Percentiles rank a stretch among this genome's conserved stretches.
Evolutionary conservation across 2,113 vertebrate genomes (phyloP).

Genomic region (Camelus dromedarius): DNA sequence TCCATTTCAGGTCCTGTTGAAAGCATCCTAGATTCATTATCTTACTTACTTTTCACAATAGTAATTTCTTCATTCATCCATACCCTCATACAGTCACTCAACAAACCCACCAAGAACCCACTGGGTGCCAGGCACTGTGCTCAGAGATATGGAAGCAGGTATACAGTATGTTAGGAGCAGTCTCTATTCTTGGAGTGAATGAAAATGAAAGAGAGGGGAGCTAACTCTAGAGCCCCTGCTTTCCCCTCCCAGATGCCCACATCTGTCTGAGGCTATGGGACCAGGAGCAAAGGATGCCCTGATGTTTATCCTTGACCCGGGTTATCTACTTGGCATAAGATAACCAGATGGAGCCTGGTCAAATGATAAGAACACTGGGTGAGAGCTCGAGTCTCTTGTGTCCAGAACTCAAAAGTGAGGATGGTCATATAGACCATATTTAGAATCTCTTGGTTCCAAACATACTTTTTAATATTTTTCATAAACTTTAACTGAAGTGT

Average conservation of each 20-base stretch:
- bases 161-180: neutral
- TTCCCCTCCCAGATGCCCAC: neutral
- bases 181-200: too few species aligned
- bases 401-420: neutral
- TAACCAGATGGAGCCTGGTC: neutral
- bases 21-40: neutral
- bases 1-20: neutral
- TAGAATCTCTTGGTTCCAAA: neutral
- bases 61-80: neutral
- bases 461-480: neutral
- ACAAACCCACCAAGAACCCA: neutral
- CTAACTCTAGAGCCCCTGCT: neutral
- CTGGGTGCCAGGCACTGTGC: neutral
- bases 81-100: neutral
- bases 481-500: neutral
- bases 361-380: fast-evolving
- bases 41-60: neutral
- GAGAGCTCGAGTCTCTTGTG: neutral
- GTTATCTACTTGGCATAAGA: neutral
- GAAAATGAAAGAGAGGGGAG: too few species aligned
- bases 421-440: fast-evolving
- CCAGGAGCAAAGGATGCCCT: neutral
- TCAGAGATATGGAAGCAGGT: neutral
- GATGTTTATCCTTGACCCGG: neutral
- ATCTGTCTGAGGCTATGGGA: neutral